A percentile compares a stretch with the other conserved stretches of the same genome.
These are phyloP conservation scores for Echinometra lucunter DNA, from an alignment of 53 echinoderm and acorn worm genomes.

Conservation along the genomic window DNA sequence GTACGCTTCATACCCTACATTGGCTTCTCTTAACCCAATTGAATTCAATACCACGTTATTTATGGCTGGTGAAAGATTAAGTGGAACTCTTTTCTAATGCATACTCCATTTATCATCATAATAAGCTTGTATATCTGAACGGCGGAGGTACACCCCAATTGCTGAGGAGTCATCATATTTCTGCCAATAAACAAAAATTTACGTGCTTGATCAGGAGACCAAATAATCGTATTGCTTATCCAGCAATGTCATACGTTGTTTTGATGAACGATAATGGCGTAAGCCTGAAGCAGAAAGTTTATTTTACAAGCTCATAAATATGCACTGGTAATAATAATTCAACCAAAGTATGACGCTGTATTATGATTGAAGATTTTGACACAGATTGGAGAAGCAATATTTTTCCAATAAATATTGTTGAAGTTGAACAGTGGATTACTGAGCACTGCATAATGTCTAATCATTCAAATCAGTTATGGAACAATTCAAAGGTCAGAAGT, in stretches of 20 bases:
- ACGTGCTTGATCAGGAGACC: conserved; percentile 9
- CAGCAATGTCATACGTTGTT: background rate
- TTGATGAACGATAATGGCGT: background rate
- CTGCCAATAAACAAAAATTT: conserved; percentile 36
- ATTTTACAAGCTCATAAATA: background rate
- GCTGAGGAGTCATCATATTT: background rate
- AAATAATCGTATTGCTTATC: background rate
- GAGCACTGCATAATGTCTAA: background rate
- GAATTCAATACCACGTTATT: background rate
- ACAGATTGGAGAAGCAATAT: background rate
- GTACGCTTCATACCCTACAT: too few species aligned
- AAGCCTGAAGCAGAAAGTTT: background rate
- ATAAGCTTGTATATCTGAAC: background rate
- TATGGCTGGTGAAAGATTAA: background rate
- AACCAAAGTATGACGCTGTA: background rate
- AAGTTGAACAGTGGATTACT: background rate
- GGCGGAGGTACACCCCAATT: background rate
- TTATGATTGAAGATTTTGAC: background rate
- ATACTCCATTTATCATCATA: conserved; percentile 26
- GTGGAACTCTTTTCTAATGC: background rate
- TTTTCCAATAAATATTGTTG: background rate
- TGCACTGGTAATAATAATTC: background rate
- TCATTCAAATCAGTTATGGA: background rate
- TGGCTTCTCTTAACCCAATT: background rate
- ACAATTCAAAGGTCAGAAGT: background rate